These are phyloP conservation scores for Noturus placidus DNA, from an alignment of 2,113 vertebrate genomes.

Conservation along the genomic window DNA sequence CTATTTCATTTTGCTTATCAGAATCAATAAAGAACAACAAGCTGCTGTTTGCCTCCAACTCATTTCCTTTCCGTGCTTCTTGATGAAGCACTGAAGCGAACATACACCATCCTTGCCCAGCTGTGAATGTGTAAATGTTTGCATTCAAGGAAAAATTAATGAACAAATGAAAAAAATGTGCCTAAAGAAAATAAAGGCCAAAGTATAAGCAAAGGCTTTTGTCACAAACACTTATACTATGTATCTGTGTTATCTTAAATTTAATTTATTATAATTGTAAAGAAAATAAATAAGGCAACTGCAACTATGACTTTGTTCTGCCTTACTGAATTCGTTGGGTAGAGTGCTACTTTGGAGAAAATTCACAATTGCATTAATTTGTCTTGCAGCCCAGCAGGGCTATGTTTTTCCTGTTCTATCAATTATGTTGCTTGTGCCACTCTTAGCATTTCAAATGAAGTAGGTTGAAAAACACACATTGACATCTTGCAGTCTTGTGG, in stretches of 20 bases:
- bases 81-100: conserved; percentile 36
- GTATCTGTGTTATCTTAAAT: neutral
- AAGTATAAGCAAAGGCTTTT: neutral
- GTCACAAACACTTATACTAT: neutral
- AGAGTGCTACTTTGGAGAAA: neutral
- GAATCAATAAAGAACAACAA: conserved; percentile 33
- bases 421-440: neutral
- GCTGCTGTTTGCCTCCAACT: conserved; percentile 14
- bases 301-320: neutral
- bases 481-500: neutral
- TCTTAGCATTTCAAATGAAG: neutral
- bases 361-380: neutral
- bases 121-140: conserved; percentile 21
- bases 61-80: conserved; percentile 11
- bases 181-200: neutral
- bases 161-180: conserved; percentile 4
- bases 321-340: neutral
- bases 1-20: conserved; percentile 34
- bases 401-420: neutral
- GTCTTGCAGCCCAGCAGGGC: neutral
- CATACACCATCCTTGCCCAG: conserved; percentile 22
- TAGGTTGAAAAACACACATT: neutral
- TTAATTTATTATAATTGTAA: neutral
- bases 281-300: neutral
- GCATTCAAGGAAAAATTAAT: conserved; percentile 16